phyloP scores from a whole-genome alignment of 2,797 vertebrate species.

The Tolypeutes matacus region DNA sequence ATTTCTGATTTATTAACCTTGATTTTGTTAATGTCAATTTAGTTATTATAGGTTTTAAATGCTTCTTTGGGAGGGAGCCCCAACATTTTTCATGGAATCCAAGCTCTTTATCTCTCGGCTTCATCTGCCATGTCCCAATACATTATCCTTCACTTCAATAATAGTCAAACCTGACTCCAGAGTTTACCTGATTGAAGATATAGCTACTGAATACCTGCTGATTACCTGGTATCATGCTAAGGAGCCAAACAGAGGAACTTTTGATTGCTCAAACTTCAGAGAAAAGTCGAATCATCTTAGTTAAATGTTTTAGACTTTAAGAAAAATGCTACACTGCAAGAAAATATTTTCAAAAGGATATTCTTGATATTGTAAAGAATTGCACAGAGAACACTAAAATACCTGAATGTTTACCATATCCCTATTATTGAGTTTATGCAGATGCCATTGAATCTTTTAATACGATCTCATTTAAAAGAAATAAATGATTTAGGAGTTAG shows the following conservation, averaged over 20 bases:
- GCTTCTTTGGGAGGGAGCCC: not conserved
- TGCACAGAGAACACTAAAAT: not conserved
- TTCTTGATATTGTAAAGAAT: not conserved
- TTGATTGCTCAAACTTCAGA: not conserved
- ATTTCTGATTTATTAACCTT: not conserved
- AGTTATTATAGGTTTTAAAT: not conserved
- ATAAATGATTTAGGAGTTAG: not conserved
- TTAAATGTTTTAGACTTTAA: not conserved
- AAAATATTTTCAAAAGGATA: not conserved
- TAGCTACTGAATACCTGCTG: not conserved
- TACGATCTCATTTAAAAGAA: constrained; percentile 33
- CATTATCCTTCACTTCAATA: not conserved
- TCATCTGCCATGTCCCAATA: not conserved
- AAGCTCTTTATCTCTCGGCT: not conserved
- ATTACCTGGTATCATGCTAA: not conserved
- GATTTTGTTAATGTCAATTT: not conserved
- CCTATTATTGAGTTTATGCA: not conserved
- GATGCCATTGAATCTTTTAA: constrained; percentile 11
- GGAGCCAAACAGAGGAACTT: not conserved
- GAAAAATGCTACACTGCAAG: not conserved
- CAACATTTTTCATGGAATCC: not conserved
- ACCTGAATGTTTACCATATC: not conserved
- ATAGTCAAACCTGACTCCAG: not conserved
- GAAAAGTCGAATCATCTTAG: not conserved
- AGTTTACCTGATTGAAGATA: not conserved